Evolutionary conservation across 2,797 vertebrate species (phyloP).

Genomic region (Melanotaenia trifasciata): DNA sequence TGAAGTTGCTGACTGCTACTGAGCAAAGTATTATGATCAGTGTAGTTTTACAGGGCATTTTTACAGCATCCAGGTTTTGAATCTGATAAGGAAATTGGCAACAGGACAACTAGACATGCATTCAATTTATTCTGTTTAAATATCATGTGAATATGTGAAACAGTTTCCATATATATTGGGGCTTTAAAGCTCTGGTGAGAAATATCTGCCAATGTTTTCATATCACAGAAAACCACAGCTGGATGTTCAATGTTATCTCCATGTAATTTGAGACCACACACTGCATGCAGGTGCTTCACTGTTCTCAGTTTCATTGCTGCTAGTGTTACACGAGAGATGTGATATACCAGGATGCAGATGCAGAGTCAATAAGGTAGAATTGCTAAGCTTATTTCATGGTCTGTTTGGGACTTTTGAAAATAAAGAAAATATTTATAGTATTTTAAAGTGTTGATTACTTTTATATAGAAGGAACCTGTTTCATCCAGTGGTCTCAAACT

Average conservation of each 20-base stretch:
- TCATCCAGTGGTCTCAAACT: too few species aligned
- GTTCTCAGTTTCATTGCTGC: not conserved
- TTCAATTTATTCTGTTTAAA: too few species aligned
- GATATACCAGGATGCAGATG: too few species aligned
- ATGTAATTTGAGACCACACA: not conserved
- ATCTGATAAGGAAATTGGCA: not conserved
- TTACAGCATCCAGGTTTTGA: not conserved
- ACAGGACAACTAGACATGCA: constrained; percentile 1
- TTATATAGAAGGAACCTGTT: too few species aligned
- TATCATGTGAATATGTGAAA: too few species aligned
- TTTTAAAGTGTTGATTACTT: too few species aligned
- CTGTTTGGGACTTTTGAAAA: too few species aligned
- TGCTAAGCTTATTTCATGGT: too few species aligned
- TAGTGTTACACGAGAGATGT: not conserved
- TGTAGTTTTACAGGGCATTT: constrained; percentile 19
- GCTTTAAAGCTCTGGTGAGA: not conserved
- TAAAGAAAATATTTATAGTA: too few species aligned
- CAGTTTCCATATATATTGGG: not conserved
- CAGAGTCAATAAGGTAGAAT: too few species aligned
- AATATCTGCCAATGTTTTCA: not conserved
- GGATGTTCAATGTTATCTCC: not conserved
- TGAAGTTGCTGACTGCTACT: not conserved
- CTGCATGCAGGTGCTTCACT: not conserved
- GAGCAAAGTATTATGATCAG: constrained; percentile 12
- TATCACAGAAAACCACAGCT: not conserved